Evolutionary conservation across 1,140 invertebrate genomes (phyloP).

Genomic region (Maconellicoccus hirsutus): DNA sequence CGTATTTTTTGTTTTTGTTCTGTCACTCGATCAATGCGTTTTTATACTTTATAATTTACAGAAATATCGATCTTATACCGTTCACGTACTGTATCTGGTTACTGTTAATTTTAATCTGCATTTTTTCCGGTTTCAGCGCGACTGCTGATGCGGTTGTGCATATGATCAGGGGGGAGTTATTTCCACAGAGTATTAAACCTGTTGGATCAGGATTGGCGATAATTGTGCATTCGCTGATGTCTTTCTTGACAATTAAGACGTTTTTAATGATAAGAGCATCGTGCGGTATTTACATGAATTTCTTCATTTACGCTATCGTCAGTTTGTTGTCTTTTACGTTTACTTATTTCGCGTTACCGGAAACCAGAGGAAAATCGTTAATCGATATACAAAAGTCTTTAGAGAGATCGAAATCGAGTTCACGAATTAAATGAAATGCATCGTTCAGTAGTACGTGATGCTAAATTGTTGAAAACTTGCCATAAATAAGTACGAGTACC

Average conservation of each 20-base stretch:
- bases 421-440: too few species aligned
- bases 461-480: too few species aligned
- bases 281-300: not conserved
- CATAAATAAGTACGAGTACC: too few species aligned
- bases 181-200: constrained; percentile 48
- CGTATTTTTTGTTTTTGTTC: not conserved
- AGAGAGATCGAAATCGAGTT: too few species aligned
- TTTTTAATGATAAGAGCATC: not conserved
- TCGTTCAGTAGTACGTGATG: too few species aligned
- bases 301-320: constrained; percentile 35
- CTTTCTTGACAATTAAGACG: not conserved
- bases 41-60: not conserved
- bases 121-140: constrained; percentile 41
- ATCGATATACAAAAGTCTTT: constrained; percentile 51
- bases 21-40: not conserved
- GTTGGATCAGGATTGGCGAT: constrained; percentile 48
- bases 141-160: constrained; percentile 46
- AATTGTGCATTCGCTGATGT: constrained; percentile 52
- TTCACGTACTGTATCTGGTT: not conserved
- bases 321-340: constrained; percentile 47
- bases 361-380: constrained; percentile 67
- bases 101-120: not conserved
- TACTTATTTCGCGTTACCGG: constrained; percentile 53
- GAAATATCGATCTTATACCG: too few species aligned
- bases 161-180: constrained; percentile 48